A percentile compares a stretch with the other conserved stretches of the same genome.
Conservation (phyloP, 64 coral and sea anemone species). For the Catalaphyllia jardinei region DNA sequence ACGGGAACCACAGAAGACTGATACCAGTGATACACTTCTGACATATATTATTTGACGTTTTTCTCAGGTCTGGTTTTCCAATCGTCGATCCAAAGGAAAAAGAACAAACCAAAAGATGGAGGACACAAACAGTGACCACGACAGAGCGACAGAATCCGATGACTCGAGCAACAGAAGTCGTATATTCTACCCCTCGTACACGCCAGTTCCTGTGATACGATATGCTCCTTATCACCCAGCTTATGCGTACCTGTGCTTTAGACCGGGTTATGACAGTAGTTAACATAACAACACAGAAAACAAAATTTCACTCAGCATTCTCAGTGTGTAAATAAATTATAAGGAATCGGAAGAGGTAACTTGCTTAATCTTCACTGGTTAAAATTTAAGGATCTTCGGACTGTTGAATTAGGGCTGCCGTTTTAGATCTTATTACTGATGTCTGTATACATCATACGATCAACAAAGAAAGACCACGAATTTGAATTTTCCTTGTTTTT, state of each 20-base stretch:
- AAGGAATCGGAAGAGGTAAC: neutral
- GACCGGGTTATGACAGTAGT: conserved; percentile 33
- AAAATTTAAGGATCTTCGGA: neutral
- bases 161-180: conserved; percentile 10
- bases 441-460: too few relatives aligned
- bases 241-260: conserved; percentile 21
- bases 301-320: neutral
- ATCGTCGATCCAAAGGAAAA: conserved; percentile 72
- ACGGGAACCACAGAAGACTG: neutral
- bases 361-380: neutral
- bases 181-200: conserved; percentile 34
- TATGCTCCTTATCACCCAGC: conserved; percentile 35
- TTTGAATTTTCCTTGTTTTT: too few relatives aligned
- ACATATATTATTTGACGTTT: neutral
- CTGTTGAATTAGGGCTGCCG: neutral
- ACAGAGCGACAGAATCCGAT: neutral
- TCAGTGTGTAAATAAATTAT: neutral
- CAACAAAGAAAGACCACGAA: too few relatives aligned
- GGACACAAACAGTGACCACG: conserved; percentile 5
- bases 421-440: neutral
- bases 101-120: conserved; percentile 25
- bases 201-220: conserved; percentile 32
- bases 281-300: neutral
- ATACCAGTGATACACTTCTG: neutral
- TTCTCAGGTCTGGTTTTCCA: conserved; percentile 71